A percentile compares a stretch with the other conserved stretches of the same genome.
Evolutionary conservation across 2,797 vertebrate genomes (phyloP).

Genomic region (Halcyon badia): DNA sequence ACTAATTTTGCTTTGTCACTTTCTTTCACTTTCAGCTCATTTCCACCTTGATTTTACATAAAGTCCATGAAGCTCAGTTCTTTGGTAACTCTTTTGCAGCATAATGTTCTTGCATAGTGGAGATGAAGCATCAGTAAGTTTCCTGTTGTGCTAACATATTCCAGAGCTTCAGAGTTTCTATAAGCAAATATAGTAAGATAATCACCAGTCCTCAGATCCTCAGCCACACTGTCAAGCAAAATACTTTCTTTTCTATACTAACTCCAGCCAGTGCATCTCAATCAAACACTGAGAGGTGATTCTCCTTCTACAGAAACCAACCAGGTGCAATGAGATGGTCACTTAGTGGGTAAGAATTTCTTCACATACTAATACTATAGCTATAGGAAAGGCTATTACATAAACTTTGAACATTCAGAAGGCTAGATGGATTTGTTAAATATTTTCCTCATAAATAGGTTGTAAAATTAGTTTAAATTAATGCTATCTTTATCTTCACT

Average conservation of each 20-base stretch:
- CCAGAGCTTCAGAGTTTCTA: not conserved
- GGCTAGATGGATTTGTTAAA: not conserved
- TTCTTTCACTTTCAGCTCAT: not conserved
- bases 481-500: not conserved
- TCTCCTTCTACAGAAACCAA: not conserved
- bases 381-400: not conserved
- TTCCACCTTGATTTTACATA: not conserved
- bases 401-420: not conserved
- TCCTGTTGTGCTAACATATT: not conserved
- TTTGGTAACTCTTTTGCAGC: not conserved
- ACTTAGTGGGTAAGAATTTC: not conserved
- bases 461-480: not conserved
- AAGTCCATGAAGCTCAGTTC: not conserved
- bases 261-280: not conserved
- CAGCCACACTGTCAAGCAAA: not conserved
- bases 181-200: not conserved
- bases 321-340: not conserved
- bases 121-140: not conserved
- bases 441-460: not conserved
- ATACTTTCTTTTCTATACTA: not conserved
- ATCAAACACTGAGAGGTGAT: not conserved
- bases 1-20: not conserved
- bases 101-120: not conserved
- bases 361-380: not conserved
- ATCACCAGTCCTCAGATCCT: not conserved